Base-by-base conservation (phyloP, 37 sponge, comb jelly and placozoan genomes). In the Aplysina aerophoba region DNA sequence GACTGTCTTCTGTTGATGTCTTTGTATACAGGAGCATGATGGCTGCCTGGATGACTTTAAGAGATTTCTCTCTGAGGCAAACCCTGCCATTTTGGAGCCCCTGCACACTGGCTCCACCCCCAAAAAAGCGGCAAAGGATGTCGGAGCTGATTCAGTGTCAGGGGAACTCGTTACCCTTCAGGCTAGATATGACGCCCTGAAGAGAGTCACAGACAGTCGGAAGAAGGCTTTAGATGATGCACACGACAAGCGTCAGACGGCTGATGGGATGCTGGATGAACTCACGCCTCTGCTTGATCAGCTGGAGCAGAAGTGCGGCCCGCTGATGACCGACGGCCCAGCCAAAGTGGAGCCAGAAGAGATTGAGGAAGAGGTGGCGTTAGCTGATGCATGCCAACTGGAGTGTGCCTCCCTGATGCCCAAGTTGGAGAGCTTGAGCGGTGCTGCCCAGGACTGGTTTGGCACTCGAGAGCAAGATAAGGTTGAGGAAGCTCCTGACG, bases 371-470 rank as follows among this genome's bases (percentile, higher is more conserved):
- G 83, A 71, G 19, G 78, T 84, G 79, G 87, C 86, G 87, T 55
- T 75, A 16, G 78, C 78, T 0, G 78, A 75, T 22, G 13, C 54
- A 19, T 75, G 78, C 25, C 53, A 75, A 75, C 44, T 82, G 57
- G 87, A 86, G 77, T 90, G 90, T 31, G 34, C 86, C 60, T 73
- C 82, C 19, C 66, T 86, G 16, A 87, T 81, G 54, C 87, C 87
- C 37, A 74, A 82, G 50, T 59, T 92, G 41, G 84, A 92, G 44
- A 59, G 71, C 68, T 86, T 89, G 67, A 22, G 83, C 17, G 6
- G 54, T 36, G 78, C 31, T 36, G 78, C 78, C 16, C 4, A 11
- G 37, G 40, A 75, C 25, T 75, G 78, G 78, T 75, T 75, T 41
- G 54, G 13, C 53, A 36, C 78, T 24, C 37, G 78, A 19, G 78